phyloP scores from a whole-genome alignment of 2,113 vertebrate species.

The Charadrius vociferus region DNA sequence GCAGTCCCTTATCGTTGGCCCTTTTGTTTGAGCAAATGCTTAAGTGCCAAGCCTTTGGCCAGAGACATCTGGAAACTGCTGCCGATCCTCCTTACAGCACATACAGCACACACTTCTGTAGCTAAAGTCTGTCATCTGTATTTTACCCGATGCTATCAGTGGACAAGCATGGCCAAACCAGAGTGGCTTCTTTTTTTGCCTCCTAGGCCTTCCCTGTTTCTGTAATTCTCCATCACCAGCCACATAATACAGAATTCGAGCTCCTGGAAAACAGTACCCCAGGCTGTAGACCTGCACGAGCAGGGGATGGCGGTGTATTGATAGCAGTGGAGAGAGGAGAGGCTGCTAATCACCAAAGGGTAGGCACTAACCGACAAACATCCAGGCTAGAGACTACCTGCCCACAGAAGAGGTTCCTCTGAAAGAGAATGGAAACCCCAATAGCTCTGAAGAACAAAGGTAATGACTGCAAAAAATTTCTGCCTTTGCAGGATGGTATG shows the following conservation, averaged over 20 bases:
- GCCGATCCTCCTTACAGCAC: neutral
- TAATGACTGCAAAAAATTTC: neutral
- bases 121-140: neutral
- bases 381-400: neutral
- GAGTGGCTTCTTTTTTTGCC: neutral
- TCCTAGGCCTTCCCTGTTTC: neutral
- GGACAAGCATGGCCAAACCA: neutral
- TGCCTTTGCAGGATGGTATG: neutral
- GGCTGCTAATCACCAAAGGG: neutral
- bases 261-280: neutral
- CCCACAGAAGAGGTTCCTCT: neutral
- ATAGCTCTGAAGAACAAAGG: neutral
- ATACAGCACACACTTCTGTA: neutral
- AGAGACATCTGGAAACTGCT: slow-evolving; percentile 52
- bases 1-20: slow-evolving; percentile 65
- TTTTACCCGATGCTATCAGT: neutral
- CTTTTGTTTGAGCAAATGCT: slow-evolving; percentile 63
- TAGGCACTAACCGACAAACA: neutral
- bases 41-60: slow-evolving; percentile 59
- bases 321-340: neutral
- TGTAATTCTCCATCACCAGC: neutral
- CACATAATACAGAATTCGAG: fast-evolving
- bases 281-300: neutral
- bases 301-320: neutral
- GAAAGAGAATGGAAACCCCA: neutral